phyloP scores from a whole-genome alignment of 2,797 vertebrate species.

The Loriculus beryllinus region DNA sequence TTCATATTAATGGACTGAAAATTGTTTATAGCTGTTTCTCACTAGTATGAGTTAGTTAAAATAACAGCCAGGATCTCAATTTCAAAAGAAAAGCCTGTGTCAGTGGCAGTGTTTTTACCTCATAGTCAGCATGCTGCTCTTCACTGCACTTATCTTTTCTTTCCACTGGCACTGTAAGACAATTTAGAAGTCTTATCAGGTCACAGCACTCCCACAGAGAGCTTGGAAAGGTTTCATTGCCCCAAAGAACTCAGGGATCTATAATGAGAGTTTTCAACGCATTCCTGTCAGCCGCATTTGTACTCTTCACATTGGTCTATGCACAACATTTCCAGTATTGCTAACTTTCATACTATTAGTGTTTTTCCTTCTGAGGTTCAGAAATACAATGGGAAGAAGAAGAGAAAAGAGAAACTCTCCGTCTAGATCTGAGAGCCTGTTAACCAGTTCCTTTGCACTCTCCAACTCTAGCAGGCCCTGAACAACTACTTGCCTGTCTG shows the following conservation, averaged over 20 bases:
- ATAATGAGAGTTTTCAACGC: neutral
- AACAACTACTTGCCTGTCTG: neutral
- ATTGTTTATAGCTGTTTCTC: neutral
- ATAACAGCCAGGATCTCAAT: neutral
- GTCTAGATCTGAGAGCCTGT: neutral
- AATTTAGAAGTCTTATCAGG: constrained; percentile 2
- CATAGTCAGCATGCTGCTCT: neutral
- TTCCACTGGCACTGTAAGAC: neutral
- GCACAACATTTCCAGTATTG: neutral
- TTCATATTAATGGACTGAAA: neutral
- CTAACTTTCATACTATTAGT: neutral
- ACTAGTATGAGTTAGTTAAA: neutral
- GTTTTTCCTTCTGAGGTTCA: neutral
- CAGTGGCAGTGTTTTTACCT: neutral
- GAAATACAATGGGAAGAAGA: neutral
- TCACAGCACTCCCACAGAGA: neutral
- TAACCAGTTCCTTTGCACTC: neutral
- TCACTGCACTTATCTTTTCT: neutral
- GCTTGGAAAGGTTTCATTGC: neutral
- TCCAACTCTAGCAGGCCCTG: neutral
- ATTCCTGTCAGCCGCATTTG: neutral
- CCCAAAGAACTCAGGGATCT: neutral
- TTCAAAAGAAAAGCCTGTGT: neutral
- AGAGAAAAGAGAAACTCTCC: neutral
- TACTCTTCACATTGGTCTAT: neutral